Percentiles rank a stretch among this genome's conserved stretches.
These are phyloP conservation scores for Amiota communis DNA, from an alignment of 2,888 invertebrate genomes.

Conservation along the genomic window DNA sequence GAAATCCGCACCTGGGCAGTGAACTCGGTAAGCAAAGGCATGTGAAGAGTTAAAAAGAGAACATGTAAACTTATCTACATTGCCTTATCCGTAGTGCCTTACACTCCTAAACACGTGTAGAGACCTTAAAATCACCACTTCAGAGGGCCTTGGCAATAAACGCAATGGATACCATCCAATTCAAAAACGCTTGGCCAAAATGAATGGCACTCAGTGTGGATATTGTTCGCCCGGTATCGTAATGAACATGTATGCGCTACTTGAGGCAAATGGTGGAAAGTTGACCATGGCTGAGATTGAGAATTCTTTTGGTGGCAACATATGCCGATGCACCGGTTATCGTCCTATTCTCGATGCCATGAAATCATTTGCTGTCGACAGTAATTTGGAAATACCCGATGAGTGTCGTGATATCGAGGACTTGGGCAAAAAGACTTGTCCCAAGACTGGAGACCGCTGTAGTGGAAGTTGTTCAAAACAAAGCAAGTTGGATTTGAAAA, in stretches of 20 bases:
- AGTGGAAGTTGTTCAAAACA: constrained; percentile 63
- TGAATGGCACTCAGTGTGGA: constrained; percentile 83
- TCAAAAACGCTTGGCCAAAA: constrained; percentile 78
- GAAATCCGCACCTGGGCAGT: constrained; percentile 75
- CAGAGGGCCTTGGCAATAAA: constrained; percentile 82
- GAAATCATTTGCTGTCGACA: constrained; percentile 81
- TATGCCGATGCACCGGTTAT: constrained; percentile 88
- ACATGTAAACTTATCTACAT: no score
- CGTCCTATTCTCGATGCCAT: constrained; percentile 85
- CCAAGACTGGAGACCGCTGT: constrained; percentile 70
- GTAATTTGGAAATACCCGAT: constrained; percentile 72
- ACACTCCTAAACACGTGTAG: constrained; percentile 78
- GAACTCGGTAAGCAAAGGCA: constrained; percentile 76
- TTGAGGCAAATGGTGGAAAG: constrained; percentile 74
- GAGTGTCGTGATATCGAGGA: constrained; percentile 74
- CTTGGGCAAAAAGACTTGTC: constrained; percentile 72
- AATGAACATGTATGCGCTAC: constrained; percentile 80
- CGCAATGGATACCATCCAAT: constrained; percentile 81
- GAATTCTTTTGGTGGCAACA: constrained; percentile 84
- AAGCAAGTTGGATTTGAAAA: constrained; percentile 29
- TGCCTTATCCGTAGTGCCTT: constrained; percentile 75
- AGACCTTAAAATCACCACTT: constrained; percentile 80
- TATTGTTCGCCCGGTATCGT: constrained; percentile 86
- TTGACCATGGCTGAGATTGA: constrained; percentile 80
- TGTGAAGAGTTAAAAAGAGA: constrained; percentile 42